Evolutionary conservation across 2,113 vertebrate genomes (phyloP), one percentile per base, ranked within the genome.

Genomic region (Thalassarche chlororhynchos): DNA sequence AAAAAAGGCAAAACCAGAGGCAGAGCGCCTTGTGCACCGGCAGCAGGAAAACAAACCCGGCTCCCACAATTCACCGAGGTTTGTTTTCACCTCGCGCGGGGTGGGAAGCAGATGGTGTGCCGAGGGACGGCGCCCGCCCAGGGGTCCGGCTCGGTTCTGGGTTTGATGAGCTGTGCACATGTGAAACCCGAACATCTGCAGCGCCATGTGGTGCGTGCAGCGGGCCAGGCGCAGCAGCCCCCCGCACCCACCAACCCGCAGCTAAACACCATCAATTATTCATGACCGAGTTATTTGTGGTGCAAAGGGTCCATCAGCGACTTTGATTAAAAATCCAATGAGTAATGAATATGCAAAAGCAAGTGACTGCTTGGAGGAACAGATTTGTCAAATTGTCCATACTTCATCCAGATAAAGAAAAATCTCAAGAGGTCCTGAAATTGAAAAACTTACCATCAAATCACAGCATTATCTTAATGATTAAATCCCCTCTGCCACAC

Each of bases 311-410:
- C 98, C 95, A 80, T 97, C 98, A 98, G 97, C 94, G 96, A 98
- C 99, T 99, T 98, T 99, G 98, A 99, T 99, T 99, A 99, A 99
- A 99, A 99, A 98, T 94, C 98, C 97, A 91, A 97, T 70, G 98
- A 98, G 97, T 97, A 97, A 99, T 99, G 99, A 99, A 99, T 99
- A 99, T 99, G 98, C 98, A 99, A 94, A 95, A 97, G 97, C 96
- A 71, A 97, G 95, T 7, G 54, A 72, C 97, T 92, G 98, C 98
- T 98, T 13, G 3, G 54, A 98, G 98, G 98, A 97, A 96, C 98
- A 98, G 98, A 98, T 99, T 99, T 99, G 98, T 99, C 99, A 99
- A 98, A 98, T 98, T 98, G 98, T 98, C 98, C 98, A 55, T 97
- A 98, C 99, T 98, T 99, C 98, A 98, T 98, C 90, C 98, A 98